Percentiles rank a stretch among this genome's conserved stretches.
These are phyloP conservation scores for Dromiciops gliroides DNA, from an alignment of 2,113 vertebrate species.

Conservation along the genomic window DNA sequence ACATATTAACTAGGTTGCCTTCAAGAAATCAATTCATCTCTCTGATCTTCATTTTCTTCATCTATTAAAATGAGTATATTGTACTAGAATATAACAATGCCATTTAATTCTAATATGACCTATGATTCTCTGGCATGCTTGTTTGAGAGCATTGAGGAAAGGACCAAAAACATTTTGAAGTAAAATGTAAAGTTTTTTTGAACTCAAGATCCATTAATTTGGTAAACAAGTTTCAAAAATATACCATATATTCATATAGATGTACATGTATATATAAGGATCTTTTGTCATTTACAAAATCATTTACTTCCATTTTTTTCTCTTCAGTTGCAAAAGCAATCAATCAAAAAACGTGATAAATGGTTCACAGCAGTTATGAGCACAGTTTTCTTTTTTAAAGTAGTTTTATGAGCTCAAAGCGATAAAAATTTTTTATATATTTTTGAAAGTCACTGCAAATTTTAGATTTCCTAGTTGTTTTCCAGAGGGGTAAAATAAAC, in stretches of 20 bases:
- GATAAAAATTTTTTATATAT: conserved; percentile 55
- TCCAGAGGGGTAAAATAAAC: conserved; percentile 68
- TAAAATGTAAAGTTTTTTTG: background rate
- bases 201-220: background rate
- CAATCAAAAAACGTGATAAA: conserved; percentile 59
- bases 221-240: conserved; percentile 47
- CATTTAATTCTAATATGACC: background rate
- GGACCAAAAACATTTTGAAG: background rate
- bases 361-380: conserved; percentile 59
- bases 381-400: conserved; percentile 57
- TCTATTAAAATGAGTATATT: background rate
- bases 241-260: background rate
- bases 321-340: conserved; percentile 29
- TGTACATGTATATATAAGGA: background rate
- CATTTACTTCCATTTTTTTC: background rate
- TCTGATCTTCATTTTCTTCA: background rate
- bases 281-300: background rate
- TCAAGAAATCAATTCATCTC: background rate
- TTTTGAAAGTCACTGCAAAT: conserved; percentile 71
- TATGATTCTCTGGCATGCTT: background rate
- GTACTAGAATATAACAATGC: background rate
- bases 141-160: background rate
- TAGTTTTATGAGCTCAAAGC: conserved; percentile 30
- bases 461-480: conserved; percentile 58
- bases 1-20: background rate